Conservation (phyloP, 2,888 invertebrate genomes). For the Eupelmus urozonus region DNA sequence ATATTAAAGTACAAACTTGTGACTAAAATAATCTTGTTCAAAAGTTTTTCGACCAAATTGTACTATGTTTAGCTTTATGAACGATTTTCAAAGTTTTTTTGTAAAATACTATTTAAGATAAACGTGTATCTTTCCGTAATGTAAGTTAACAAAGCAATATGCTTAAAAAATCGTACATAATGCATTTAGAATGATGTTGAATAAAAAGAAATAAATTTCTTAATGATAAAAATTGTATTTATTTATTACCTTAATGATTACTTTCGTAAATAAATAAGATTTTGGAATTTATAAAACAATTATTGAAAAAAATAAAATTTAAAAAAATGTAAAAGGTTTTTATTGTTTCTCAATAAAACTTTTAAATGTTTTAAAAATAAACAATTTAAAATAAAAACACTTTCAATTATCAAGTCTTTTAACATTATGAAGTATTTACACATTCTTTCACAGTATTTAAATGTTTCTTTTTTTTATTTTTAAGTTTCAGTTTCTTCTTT, state of each 20-base stretch:
- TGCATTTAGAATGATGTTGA: conserved; percentile 51
- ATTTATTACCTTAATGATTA: conserved; percentile 24
- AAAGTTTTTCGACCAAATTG: conserved; percentile 40
- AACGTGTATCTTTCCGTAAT: conserved; percentile 51
- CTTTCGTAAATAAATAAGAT: background rate
- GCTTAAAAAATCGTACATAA: conserved; percentile 44
- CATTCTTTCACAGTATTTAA: conserved; percentile 25
- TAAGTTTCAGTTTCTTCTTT: conserved; percentile 31
- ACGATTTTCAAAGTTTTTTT: conserved; percentile 44
- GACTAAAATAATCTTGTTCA: conserved; percentile 48
- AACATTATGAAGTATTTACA: background rate
- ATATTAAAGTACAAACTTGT: conserved; percentile 54
- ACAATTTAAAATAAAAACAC: conserved; percentile 18
- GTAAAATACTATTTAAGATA: conserved; percentile 56
- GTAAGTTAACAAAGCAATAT: conserved; percentile 47
- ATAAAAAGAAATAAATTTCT: conserved; percentile 49
- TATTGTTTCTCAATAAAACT: conserved; percentile 24
- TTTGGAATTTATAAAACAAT: conserved; percentile 12
- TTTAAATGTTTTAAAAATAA: conserved; percentile 45
- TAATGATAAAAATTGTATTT: conserved; percentile 25
- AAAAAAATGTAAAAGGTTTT: conserved; percentile 46
- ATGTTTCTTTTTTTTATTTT: conserved; percentile 33
- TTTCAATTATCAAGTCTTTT: conserved; percentile 1
- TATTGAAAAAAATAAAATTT: conserved; percentile 15
- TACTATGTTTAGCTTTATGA: conserved; percentile 35